These are phyloP conservation scores for Esox lucius DNA, from an alignment of 2,797 vertebrate species.

Conservation along the genomic window DNA sequence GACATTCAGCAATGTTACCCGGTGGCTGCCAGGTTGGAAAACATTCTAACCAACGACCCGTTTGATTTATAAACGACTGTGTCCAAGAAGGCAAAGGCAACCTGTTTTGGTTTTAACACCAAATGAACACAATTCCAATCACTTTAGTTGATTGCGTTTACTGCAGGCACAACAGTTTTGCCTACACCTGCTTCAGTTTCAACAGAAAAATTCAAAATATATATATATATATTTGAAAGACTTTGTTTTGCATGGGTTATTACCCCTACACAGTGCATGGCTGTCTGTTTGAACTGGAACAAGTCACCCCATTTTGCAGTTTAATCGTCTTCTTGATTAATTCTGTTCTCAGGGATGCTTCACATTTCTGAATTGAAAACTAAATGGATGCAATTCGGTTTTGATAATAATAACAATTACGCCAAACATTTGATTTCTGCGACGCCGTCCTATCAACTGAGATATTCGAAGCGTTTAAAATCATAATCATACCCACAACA, in stretches of 20 bases:
- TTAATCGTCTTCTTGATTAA: background rate
- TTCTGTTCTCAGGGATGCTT: background rate
- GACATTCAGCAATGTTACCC: background rate
- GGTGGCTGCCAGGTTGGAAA: background rate
- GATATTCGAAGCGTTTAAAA: too few relatives aligned
- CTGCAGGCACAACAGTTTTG: background rate
- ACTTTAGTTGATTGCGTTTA: constrained; percentile 1
- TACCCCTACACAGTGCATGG: background rate
- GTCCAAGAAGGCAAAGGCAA: too few relatives aligned
- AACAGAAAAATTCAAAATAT: too few relatives aligned
- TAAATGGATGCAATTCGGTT: background rate
- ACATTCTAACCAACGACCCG: background rate
- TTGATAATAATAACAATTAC: background rate
- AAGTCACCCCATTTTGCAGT: constrained; percentile 1
- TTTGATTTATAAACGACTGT: constrained; percentile 1
- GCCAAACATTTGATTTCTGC: too few relatives aligned
- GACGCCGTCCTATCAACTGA: too few relatives aligned
- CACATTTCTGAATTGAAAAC: background rate
- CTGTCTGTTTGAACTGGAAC: background rate
- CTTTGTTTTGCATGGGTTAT: constrained; percentile 1
- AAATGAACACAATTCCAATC: background rate
- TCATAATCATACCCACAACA: too few relatives aligned
- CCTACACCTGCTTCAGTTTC: background rate
- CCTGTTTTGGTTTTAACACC: background rate
- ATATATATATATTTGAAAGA: background rate